Conservation (phyloP, 2,113 vertebrate species). For the Abramis brama region DNA sequence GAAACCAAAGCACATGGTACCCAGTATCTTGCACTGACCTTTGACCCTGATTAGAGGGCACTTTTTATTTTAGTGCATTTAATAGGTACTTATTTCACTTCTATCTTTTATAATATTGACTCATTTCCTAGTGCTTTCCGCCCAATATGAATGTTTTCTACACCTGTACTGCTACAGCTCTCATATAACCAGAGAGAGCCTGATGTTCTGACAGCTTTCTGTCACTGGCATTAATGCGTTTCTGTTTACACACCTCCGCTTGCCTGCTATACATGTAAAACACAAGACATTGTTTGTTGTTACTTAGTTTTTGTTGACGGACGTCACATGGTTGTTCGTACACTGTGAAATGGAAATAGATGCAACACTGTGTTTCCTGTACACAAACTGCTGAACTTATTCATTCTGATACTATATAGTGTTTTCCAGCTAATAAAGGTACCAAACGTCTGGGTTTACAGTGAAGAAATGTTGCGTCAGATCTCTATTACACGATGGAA, state of each 20-base stretch:
- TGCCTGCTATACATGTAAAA: not conserved
- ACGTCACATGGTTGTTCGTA: slow-evolving; percentile 15
- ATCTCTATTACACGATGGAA: slow-evolving; percentile 22
- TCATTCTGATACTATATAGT: slow-evolving; percentile 25
- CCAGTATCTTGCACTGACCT: slow-evolving; percentile 9
- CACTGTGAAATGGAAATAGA: slow-evolving; percentile 63
- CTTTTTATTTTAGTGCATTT: slow-evolving; percentile 22
- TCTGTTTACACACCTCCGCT: slow-evolving; percentile 5
- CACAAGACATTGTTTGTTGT: not conserved
- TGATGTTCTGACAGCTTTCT: no score
- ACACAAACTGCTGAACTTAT: not conserved
- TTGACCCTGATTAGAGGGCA: not conserved
- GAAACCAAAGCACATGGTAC: slow-evolving; percentile 51
- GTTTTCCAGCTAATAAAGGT: slow-evolving; percentile 35
- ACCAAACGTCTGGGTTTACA: slow-evolving; percentile 45
- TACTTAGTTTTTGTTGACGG: not conserved
- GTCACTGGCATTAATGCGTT: not conserved
- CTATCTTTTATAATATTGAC: slow-evolving; percentile 19
- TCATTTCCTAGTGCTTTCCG: slow-evolving; percentile 24
- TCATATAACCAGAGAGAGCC: not conserved
- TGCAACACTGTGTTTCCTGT: slow-evolving; percentile 13
- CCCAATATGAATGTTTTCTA: slow-evolving; percentile 15
- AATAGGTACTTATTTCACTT: slow-evolving; percentile 47
- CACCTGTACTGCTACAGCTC: not conserved
- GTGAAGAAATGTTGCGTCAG: slow-evolving; percentile 38